Base-by-base conservation (phyloP, 2,113 vertebrate species). In the Megaceryle torquata region DNA sequence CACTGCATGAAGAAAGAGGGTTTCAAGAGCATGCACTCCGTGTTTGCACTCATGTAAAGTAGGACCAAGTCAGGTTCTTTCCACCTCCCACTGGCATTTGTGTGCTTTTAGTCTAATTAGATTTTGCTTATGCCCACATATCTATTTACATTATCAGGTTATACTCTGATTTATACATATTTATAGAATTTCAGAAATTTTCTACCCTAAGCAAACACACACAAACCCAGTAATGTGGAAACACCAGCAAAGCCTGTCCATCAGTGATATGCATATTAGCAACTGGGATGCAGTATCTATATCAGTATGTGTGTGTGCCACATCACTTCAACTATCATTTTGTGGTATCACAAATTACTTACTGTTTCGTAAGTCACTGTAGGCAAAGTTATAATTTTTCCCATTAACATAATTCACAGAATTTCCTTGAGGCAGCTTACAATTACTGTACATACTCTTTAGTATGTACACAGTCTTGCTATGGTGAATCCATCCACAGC, bases 71-170 rank as follows among this genome's bases (percentile, higher is more conserved):
- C 21, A 51, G 8, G 29, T 59, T 59, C n/a, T 56, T 48, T 48
- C 31, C 29, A 24, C 26, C 31, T 31, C 6, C 5, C 15, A 6
- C 15, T 14, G 13, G 5, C 0, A 0, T 13, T 43, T 89, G 19
- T 50, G 35, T 59, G 53, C 2, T 76, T 41, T 57, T 57, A 31
- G 35, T 76, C n/a, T 19, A 29, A 37, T 54, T 33, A 68, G 29
- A 80, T 57, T 57, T 81, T 77, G 35, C n/a, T 53, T 33, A 31
- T 0, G 3, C 10, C 25, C 24, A 15, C 20, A 35, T 4, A 6
- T 7, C 12, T 50, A 21, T 50, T 53, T 56, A 57, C 24, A 37
- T 65, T 50, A 19, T 21, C 37, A 67, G 29, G 43, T 37, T 43
- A 46, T 21, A 31, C 15, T 82, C 26, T 17, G 37, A 19, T 56